These are phyloP conservation scores for Pocillopora meandrina DNA, from an alignment of 92 coral and sea anemone genomes.

Conservation along the genomic window DNA sequence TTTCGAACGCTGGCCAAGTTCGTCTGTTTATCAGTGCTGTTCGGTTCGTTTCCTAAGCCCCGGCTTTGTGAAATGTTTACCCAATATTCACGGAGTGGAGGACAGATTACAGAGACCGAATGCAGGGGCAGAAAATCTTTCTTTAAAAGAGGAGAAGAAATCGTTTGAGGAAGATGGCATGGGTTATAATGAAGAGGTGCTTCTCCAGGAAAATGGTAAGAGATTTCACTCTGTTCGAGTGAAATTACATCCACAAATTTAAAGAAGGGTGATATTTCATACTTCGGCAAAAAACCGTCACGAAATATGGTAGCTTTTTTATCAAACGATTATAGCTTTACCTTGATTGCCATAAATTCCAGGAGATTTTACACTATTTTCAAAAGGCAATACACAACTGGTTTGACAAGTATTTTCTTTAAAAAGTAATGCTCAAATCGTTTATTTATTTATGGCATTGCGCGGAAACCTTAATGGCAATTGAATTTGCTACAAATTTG, in stretches of 20 bases:
- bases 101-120: not conserved
- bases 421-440: no score
- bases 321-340: not conserved
- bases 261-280: not conserved
- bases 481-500: no score
- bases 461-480: no score
- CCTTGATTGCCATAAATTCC: not conserved
- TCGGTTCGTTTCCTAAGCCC: constrained; percentile 11
- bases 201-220: constrained; percentile 11
- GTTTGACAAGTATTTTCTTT: no score
- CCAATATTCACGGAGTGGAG: not conserved
- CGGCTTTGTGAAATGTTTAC: constrained; percentile 14
- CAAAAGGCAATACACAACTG: no score
- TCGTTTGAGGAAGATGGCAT: not conserved
- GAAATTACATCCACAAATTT: not conserved
- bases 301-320: not conserved
- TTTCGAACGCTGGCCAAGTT: constrained; percentile 7
- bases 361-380: no score
- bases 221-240: not conserved
- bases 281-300: not conserved
- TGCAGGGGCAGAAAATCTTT: not conserved
- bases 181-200: not conserved
- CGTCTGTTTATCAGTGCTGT: constrained; percentile 6
- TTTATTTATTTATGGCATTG: no score
- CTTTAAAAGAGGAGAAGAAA: not conserved